Percentiles rank a stretch among this genome's conserved stretches.
Conservation (phyloP, 2,113 vertebrate genomes). For the Loxodonta africana region DNA sequence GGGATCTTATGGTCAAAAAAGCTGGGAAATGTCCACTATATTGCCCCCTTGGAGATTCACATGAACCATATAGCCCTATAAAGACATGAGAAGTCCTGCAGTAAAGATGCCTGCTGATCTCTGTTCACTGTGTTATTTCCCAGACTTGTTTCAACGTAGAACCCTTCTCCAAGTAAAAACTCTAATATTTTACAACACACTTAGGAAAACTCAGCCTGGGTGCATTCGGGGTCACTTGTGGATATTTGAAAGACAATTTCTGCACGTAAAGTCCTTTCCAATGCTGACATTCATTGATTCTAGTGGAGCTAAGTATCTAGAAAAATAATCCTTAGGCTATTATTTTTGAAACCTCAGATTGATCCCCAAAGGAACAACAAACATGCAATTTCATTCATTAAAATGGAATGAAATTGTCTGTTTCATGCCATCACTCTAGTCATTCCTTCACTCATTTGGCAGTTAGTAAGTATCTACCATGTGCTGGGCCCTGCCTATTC, state of each 20-base stretch:
- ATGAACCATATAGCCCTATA: not conserved
- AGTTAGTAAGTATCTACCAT: not conserved
- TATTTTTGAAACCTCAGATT: not conserved
- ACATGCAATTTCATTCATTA: not conserved
- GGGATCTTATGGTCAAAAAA: not conserved
- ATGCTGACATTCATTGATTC: not conserved
- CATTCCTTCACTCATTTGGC: not conserved
- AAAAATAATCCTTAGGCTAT: constrained; percentile 43
- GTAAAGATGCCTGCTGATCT: not conserved
- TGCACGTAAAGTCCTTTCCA: not conserved
- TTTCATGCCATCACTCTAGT: not conserved
- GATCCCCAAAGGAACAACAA: not conserved
- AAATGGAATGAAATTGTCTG: not conserved
- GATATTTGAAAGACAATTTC: constrained; percentile 37
- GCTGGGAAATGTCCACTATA: not conserved
- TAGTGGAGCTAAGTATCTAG: not conserved
- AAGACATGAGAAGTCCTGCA: not conserved
- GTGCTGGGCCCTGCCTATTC: not conserved
- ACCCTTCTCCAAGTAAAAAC: not conserved
- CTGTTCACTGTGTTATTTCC: not conserved
- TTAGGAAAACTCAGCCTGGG: not conserved
- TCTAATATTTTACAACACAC: not conserved
- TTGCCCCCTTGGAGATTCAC: not conserved
- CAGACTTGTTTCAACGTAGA: constrained; percentile 4
- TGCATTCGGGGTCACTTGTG: not conserved